A percentile compares a stretch with the other conserved stretches of the same genome.
Evolutionary conservation across 2,113 vertebrate genomes (phyloP).

Genomic region (Myiopsitta monachus): DNA sequence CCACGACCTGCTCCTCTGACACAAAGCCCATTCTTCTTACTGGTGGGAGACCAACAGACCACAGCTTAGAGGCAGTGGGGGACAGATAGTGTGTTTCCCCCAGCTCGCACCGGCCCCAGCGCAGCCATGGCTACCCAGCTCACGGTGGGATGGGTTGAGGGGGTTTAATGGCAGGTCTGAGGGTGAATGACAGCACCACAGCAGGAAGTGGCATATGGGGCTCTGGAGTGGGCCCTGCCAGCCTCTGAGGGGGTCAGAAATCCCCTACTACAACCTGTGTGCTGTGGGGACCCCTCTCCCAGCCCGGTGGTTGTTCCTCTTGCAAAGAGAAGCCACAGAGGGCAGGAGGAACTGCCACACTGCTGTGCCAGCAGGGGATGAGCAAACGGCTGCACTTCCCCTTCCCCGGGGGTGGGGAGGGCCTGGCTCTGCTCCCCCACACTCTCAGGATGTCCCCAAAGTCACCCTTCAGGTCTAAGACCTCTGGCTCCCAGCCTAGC

Average conservation of each 20-base stretch:
- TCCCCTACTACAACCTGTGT: not conserved
- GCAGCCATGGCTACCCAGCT: accelerated
- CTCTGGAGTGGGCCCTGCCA: too few species aligned
- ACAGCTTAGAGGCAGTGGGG: not conserved
- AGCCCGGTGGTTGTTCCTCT: accelerated
- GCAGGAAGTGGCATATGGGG: accelerated
- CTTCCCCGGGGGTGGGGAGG: not conserved
- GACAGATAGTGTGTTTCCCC: not conserved
- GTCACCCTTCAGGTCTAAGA: not conserved
- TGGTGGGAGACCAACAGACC: constrained; percentile 5
- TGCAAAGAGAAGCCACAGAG: not conserved
- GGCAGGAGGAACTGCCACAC: not conserved
- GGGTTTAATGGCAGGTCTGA: not conserved
- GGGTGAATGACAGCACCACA: accelerated
- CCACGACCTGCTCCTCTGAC: constrained; percentile 65
- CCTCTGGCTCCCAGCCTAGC: not conserved
- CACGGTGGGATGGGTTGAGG: not conserved
- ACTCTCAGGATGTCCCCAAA: not conserved
- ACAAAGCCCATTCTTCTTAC: constrained; percentile 60
- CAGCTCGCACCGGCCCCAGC: not conserved
- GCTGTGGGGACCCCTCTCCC: accelerated
- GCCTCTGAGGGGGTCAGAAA: not conserved
- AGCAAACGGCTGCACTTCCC: not conserved
- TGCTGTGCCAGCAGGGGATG: not conserved
- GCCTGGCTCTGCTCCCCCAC: too few species aligned